Evolutionary conservation across 2,113 vertebrate genomes (phyloP), one percentile per base, ranked within the genome.

Genomic region (Rousettus leschenaultii): DNA sequence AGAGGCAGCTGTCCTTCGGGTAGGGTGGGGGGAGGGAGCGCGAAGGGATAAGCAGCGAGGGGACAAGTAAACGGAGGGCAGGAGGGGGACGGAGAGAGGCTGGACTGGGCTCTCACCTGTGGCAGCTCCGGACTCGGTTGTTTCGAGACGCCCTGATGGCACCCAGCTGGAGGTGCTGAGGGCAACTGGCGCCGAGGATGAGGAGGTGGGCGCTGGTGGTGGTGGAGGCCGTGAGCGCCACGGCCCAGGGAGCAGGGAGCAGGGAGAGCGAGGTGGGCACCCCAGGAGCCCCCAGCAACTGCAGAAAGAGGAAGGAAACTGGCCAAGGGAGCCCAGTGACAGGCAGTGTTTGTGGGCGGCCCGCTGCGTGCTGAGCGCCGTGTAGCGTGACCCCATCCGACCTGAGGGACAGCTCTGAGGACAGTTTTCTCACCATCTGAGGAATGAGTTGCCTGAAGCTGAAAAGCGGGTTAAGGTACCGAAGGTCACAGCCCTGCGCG

Each of bases 321-420:
- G 57, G 75, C 35, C 16, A 12, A 12, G 35, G 55, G 19, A 33
- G 22, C n/a, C 35, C 35, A 55, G 63, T 14, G 9, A 10, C 8
- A 5, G 30, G 65, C 15, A 0, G 12, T 28, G 55, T 48, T 11
- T 3, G 1, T 1, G 65, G 55, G 30, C 53, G 22, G 51, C 61
- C 24, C 38, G 26, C 35, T 28, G 11, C 21, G 2, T 4, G 5
- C 80, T 15, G 7, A 43, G 30, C 11, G 3, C 89, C 1, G 15
- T 6, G 16, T 30, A 1, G 26, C 14, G 4, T 1, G 14, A 26
- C 13, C 77, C 26, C 48, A 0, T 2, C 4, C 13, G 14, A 35
- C 77, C 84, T 16, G 7, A 4, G 33, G 13, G 24, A 33, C 19
- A 13, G 2, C 80, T 40, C 57, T 1, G 11, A 35, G 53, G 7